Evolutionary conservation across 1,140 invertebrate species (phyloP), one percentile per base, ranked within the genome.

Genomic region (Heterodera carotae): DNA sequence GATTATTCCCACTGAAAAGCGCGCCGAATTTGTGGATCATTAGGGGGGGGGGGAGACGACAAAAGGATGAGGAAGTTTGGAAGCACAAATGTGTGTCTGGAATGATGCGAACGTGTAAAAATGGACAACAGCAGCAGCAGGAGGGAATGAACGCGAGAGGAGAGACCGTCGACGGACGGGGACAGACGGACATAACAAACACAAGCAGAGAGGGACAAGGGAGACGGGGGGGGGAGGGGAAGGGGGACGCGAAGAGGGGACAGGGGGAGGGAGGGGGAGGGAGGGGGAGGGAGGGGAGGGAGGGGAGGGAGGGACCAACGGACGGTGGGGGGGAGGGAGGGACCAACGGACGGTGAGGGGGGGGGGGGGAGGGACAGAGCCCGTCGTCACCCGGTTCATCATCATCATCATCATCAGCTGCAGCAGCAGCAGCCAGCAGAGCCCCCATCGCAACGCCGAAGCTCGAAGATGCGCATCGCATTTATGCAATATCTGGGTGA

Each of bases 401-500:
- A 56, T 56, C 48, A 56, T 12, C 48, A n/a, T n/a, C n/a, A n/a
- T n/a, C n/a, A n/a, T n/a, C n/a, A n/a, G n/a, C n/a, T n/a, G n/a
- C 48, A 56, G 12, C 6, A 43, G 12, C 6, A 12, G 29, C 8
- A 2, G 59, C 4, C 5, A 18, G 59, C 8, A 62, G 60, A n/a
- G 48, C 15, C 22, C n/a, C 48, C 48, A 56, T 56, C 48, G 48
- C 48, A 15, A 22, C 39, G 48, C 12, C 48, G 48, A 56, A 22
- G 48, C 48, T 56, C 48, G 48, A 22, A 56, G 48, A 66, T 15
- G 62, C 15, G 29, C 27, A 66, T 22, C 33, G 10, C 62, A 66
- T 66, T 62, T 66, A 34, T 34, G 62, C 62, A 66, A 66, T 66
- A 66, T 66, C 62, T 66, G 62, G 62, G 62, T 66, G 62, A 66